Evolutionary conservation across 2,113 vertebrate species (phyloP).

Genomic region (Tauraco erythrolophus): DNA sequence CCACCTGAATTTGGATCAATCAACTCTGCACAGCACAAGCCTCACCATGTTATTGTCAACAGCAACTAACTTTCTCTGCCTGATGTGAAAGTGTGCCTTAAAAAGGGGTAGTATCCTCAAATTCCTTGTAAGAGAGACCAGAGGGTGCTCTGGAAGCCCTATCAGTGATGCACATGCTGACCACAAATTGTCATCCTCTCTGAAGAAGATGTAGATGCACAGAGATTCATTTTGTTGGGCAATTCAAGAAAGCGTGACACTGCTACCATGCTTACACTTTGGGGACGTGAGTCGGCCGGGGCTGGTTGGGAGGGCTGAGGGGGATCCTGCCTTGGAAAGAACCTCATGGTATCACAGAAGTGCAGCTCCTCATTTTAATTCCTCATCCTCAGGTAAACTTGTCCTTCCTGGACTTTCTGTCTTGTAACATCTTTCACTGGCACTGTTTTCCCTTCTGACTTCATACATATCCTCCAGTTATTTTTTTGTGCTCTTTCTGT

Average conservation of each 20-base stretch:
- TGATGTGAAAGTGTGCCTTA: not conserved
- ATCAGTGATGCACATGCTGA: not conserved
- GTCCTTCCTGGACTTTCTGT: not conserved
- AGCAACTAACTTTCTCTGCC: not conserved
- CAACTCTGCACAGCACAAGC: not conserved
- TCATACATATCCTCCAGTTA: not conserved
- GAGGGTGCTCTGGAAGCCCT: not conserved
- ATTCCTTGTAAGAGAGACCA: not conserved
- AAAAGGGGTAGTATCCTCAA: not conserved
- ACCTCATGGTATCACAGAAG: not conserved
- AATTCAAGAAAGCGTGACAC: not conserved
- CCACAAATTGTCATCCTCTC: not conserved
- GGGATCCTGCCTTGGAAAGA: not conserved
- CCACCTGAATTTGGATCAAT: slow-evolving; percentile 8
- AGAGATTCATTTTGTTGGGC: not conserved
- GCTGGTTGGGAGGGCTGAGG: not conserved
- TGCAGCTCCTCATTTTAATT: not conserved
- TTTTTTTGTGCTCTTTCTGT: not conserved
- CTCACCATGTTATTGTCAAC: not conserved
- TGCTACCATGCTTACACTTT: not conserved
- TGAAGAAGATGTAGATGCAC: not conserved
- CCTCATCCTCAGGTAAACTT: not conserved
- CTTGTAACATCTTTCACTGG: slow-evolving; percentile 26
- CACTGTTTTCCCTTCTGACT: not conserved
- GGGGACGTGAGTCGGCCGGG: not conserved